Evolutionary conservation across 2,888 invertebrate genomes (phyloP).

Genomic region (Danaus chrysippus): DNA sequence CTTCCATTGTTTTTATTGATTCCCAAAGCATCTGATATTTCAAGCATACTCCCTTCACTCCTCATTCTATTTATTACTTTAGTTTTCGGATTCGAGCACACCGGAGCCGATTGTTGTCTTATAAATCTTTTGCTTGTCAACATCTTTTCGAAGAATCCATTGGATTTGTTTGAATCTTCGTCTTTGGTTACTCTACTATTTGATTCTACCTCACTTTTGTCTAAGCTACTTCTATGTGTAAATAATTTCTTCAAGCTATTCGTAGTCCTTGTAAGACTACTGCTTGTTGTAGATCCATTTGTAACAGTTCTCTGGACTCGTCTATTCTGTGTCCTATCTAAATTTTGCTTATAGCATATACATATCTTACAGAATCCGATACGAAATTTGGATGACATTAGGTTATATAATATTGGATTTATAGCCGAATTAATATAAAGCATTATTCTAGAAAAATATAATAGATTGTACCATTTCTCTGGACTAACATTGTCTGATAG

Average conservation of each 20-base stretch:
- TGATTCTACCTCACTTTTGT: slow-evolving; percentile 58
- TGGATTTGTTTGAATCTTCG: slow-evolving; percentile 40
- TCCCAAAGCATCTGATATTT: slow-evolving; percentile 43
- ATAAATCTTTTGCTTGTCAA: slow-evolving; percentile 58
- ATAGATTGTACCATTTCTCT: slow-evolving; percentile 88
- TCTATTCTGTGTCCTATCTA: slow-evolving; percentile 59
- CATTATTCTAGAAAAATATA: slow-evolving; percentile 92
- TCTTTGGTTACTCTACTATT: slow-evolving; percentile 51
- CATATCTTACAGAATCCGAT: slow-evolving; percentile 87
- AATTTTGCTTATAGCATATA: slow-evolving; percentile 73
- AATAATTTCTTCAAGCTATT: slow-evolving; percentile 77
- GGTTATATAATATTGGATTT: slow-evolving; percentile 94
- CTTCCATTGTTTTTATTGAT: slow-evolving; percentile 37
- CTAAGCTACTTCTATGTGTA: slow-evolving; percentile 65
- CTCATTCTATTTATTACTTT: slow-evolving; percentile 58
- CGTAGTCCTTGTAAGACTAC: slow-evolving; percentile 80
- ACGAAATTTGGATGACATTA: slow-evolving; percentile 95
- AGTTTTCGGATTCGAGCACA: slow-evolving; percentile 54
- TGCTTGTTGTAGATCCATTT: slow-evolving; percentile 80
- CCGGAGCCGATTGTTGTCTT: slow-evolving; percentile 68
- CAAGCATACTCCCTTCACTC: slow-evolving; percentile 61
- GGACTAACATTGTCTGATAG: slow-evolving; percentile 83
- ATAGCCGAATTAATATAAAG: slow-evolving; percentile 93
- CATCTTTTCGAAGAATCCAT: slow-evolving; percentile 58
- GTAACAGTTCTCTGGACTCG: slow-evolving; percentile 75